A percentile compares a stretch with the other conserved stretches of the same genome.
These are phyloP conservation scores for Tortricodes alternella DNA, from an alignment of 2,888 invertebrate genomes.

Conservation along the genomic window DNA sequence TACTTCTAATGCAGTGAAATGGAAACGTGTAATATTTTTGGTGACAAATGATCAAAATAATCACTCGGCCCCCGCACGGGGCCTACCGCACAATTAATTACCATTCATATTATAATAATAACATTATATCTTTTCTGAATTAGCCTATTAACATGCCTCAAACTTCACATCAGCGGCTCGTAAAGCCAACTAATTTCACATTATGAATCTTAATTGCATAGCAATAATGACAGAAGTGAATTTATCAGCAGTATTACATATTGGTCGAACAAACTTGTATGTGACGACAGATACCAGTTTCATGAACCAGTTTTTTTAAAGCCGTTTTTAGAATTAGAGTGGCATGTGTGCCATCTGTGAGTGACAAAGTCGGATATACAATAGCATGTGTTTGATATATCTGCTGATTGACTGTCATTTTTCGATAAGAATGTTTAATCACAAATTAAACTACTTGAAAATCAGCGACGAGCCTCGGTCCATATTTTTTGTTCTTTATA, in stretches of 20 bases:
- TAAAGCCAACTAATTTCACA: neutral
- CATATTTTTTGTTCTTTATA: neutral
- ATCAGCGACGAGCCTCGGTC: neutral
- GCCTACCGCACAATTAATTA: slow-evolving; percentile 17
- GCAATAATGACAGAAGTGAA: neutral
- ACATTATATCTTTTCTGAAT: neutral
- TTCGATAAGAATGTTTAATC: slow-evolving; percentile 8
- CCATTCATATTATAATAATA: slow-evolving; percentile 16
- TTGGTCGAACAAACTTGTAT: neutral
- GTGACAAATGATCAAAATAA: slow-evolving; percentile 27
- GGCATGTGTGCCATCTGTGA: slow-evolving; percentile 12
- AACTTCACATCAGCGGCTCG: neutral
- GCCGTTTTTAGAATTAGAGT: slow-evolving; percentile 17
- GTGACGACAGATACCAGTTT: slow-evolving; percentile 6
- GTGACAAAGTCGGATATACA: slow-evolving; percentile 10
- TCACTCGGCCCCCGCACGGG: slow-evolving; percentile 11
- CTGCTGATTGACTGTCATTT: slow-evolving; percentile 14
- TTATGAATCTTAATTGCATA: neutral
- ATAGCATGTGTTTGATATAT: neutral
- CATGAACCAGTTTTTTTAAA: slow-evolving; percentile 7
- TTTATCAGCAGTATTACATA: neutral
- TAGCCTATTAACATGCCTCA: slow-evolving; percentile 5
- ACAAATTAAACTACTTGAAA: neutral
- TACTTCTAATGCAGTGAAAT: no score
- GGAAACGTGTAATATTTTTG: slow-evolving; percentile 18